Base-by-base conservation (phyloP, 2,113 vertebrate genomes). In the Struthidea cinerea region DNA sequence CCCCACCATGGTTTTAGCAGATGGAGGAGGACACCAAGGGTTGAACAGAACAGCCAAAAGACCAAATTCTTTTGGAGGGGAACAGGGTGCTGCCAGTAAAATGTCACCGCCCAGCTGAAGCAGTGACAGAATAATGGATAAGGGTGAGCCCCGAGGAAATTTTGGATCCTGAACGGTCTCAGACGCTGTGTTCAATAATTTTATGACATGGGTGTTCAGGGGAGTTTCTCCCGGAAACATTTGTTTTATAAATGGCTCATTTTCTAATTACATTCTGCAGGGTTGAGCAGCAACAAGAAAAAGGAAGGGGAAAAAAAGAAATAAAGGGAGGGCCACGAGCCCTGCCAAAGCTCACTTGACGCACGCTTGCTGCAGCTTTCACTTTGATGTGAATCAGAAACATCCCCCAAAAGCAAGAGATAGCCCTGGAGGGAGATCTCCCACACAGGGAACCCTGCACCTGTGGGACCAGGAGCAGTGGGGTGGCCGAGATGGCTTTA, bases 191-290 rank as follows among this genome's bases (percentile, higher is more conserved):
- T 80, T 97, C 91, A 94, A 70, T 64, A 64, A 74, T 94, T 97
- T 96, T 93, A 97, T 95, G 89, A 94, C 92, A 77, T 1, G 81
- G 84, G 89, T 61, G 87, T 95, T 94, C 87, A 85, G 93, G 94
- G 96, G 81, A 95, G 95, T 95, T 91, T 95, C 74, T 87, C 53
- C 94, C 24, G 56, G 94, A 96, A 97, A 94, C 81, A 91, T 96
- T 94, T 95, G 83, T 81, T 95, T 96, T 96, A 92, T 91, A 92
- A 95, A 94, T 94, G 93, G 89, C 81, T 96, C 86, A 23, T 94
- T 97, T 95, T 94, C 89, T 97, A 96, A 96, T 97, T 93, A 78
- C 82, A n/a, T 94, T 96, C 86, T 92, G 74, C 63, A 74, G 70
- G 49, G 80, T 49, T 89, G 86, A 95, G 78, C 17, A 77, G 90